phyloP scores from a whole-genome alignment of 2,113 vertebrate species.

The Gymnogyps californianus region DNA sequence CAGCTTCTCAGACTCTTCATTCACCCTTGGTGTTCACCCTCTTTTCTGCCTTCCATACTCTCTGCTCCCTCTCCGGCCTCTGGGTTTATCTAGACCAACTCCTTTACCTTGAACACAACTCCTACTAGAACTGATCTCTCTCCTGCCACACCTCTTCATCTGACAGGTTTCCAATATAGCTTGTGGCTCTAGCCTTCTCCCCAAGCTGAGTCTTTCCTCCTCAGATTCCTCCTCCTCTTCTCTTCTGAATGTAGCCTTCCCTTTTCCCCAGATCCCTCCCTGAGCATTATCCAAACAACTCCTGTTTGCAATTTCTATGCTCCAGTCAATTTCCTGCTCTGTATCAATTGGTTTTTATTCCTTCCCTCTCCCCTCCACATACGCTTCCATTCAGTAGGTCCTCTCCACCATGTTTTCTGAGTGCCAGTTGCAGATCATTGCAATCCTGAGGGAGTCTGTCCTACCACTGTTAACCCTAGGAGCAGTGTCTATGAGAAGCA shows the following conservation, averaged over 20 bases:
- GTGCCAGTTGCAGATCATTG: not conserved
- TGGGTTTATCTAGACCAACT: not conserved
- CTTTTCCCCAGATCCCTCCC: not conserved
- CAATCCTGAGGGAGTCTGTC: not conserved
- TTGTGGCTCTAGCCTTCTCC: not conserved
- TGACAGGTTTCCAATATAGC: not conserved
- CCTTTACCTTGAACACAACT: not conserved
- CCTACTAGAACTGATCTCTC: not conserved
- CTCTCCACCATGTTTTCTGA: not conserved
- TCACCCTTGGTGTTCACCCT: fast-evolving
- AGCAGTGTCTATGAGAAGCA: not conserved
- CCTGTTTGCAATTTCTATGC: not conserved
- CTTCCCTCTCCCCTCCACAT: not conserved
- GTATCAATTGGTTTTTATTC: not conserved
- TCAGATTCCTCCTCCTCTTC: not conserved
- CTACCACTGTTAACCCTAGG: not conserved
- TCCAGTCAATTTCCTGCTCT: not conserved
- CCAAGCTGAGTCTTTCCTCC: not conserved
- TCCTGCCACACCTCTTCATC: not conserved
- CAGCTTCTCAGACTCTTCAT: not conserved
- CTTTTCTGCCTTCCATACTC: not conserved
- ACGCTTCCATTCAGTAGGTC: not conserved
- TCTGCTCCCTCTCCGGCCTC: not conserved
- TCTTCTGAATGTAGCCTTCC: not conserved
- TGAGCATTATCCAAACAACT: not conserved